These are phyloP conservation scores for Campylorhamphus procurvoides DNA, from an alignment of 2,113 vertebrate species.

Conservation along the genomic window DNA sequence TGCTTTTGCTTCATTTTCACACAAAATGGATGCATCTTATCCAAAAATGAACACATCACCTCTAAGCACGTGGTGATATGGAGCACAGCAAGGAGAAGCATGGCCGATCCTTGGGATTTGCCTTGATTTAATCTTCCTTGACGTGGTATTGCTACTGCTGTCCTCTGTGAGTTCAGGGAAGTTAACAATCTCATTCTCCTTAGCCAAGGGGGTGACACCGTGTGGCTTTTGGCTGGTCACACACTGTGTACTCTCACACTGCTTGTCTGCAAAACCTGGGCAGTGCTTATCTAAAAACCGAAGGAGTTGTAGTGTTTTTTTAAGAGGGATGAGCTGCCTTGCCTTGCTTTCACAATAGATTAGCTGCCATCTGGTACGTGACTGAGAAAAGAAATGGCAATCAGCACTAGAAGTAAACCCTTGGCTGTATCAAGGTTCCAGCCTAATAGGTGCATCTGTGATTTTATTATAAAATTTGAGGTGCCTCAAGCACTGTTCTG, in stretches of 20 bases:
- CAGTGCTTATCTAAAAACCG: not conserved
- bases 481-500: not conserved
- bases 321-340: not conserved
- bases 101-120: not conserved
- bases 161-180: accelerated
- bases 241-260: not conserved
- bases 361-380: not conserved
- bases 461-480: not conserved
- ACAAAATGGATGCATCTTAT: not conserved
- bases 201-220: accelerated
- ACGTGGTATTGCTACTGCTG: not conserved
- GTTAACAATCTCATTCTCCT: accelerated
- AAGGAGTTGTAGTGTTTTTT: not conserved
- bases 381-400: not conserved
- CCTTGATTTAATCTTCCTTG: not conserved
- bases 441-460: not conserved
- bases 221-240: not conserved
- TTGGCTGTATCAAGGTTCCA: not conserved
- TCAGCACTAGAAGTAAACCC: not conserved
- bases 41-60: not conserved
- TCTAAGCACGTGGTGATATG: accelerated
- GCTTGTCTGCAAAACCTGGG: not conserved
- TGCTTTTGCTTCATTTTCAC: not conserved
- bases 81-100: not conserved
- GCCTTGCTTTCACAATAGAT: not conserved